Base-by-base conservation (phyloP, 2,888 invertebrate species). In the Stratiomys singularior region DNA sequence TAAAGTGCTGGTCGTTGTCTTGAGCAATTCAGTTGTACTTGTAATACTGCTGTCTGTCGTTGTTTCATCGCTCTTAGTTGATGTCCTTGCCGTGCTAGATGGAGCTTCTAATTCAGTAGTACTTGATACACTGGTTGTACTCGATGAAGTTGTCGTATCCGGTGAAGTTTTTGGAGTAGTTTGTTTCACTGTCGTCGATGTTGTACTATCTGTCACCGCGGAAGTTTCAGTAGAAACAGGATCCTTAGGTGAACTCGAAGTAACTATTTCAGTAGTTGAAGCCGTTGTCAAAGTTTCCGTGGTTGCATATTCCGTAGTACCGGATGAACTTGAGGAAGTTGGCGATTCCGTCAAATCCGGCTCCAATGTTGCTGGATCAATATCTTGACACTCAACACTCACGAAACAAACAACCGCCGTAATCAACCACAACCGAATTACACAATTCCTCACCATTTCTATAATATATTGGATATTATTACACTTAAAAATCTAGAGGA, bases 361-460 rank as follows among this genome's bases (percentile, higher is more conserved):
- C 25, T 46, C 47, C 13, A 69, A 25, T 69, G 69, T 69, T 15
- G 2, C 47, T 25, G 69, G 69, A 9, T 46, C 47, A 1, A 69
- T 69, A 69, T 69, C 69, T 46, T 69, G 69, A 69, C 69, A 69
- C 27, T 7, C 25, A 1, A 25, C 69, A 69, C 69, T 46, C 25
- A 23, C n/a, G 13, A 1, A 23, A 47, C 46, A 69, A 5, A 47
- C 9, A 4, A 69, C 47, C 47, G 47, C 27, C 47, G 30, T 44
- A 69, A 47, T 25, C 30, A 69, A 25, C 46, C 69, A 69, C 46
- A 69, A 69, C 47, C 69, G 69, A 13, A 47, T 69, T 47, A 69
- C 13, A 47, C 47, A 25, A 46, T 15, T 69, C 13, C 18, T 46
- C 11, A 15, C 47, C 69, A 69, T 69, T 37, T 37, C 4, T 23